These are phyloP conservation scores for Caiman crocodilus DNA, from an alignment of 2,797 vertebrate genomes.

Conservation along the genomic window DNA sequence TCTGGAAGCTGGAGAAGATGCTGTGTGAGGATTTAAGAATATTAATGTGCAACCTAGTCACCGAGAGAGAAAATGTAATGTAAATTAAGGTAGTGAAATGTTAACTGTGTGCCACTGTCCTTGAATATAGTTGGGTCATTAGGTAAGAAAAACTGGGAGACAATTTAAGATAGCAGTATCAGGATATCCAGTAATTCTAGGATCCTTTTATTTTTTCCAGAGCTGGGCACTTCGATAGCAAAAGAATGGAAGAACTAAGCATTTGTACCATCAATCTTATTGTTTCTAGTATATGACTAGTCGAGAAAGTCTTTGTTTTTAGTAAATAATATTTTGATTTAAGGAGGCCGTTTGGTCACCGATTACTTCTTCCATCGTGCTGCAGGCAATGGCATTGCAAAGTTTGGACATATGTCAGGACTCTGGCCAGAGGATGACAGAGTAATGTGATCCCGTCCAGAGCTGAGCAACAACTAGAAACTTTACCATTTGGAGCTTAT, in stretches of 20 bases:
- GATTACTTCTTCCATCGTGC: background rate
- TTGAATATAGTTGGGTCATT: background rate
- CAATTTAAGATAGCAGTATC: background rate
- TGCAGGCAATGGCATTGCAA: background rate
- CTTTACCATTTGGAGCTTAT: background rate
- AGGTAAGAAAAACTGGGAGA: background rate
- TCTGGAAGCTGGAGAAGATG: background rate
- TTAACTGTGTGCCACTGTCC: background rate
- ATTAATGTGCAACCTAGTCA: background rate
- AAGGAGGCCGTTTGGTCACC: background rate
- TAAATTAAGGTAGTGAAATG: background rate
- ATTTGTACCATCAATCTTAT: background rate
- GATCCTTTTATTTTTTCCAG: background rate
- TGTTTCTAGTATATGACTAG: background rate
- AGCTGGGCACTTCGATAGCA: background rate
- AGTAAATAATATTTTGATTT: background rate
- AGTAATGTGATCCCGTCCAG: accelerated
- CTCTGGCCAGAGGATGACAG: accelerated
- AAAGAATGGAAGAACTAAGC: background rate
- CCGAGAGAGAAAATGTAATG: background rate
- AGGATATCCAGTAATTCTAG: too few species aligned
- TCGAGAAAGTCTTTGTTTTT: background rate
- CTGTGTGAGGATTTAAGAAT: background rate
- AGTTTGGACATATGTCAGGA: accelerated
- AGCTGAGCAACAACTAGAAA: accelerated